These are phyloP conservation scores for Argynnis bischoffii DNA, from an alignment of 2,888 invertebrate genomes.

Conservation along the genomic window DNA sequence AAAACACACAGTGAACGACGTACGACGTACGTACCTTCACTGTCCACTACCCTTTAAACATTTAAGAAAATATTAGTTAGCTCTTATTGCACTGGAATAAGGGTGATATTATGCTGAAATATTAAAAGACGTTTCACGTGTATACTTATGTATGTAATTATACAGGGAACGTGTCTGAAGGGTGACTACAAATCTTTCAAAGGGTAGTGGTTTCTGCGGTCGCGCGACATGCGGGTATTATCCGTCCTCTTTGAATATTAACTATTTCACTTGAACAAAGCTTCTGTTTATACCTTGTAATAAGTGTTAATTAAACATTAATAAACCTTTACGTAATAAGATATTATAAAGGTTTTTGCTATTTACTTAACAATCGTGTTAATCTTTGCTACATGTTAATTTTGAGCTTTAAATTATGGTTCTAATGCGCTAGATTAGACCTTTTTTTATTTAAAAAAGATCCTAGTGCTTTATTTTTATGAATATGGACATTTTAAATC, in stretches of 20 bases:
- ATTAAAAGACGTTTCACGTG: constrained; percentile 12
- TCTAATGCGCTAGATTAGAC: too few species aligned
- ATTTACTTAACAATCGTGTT: neutral
- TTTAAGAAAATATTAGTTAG: neutral
- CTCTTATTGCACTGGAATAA: constrained; percentile 8
- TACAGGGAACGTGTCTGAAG: constrained; percentile 40
- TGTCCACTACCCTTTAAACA: constrained; percentile 14
- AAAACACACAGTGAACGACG: constrained; percentile 15
- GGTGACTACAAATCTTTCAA: constrained; percentile 50
- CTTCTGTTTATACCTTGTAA: constrained; percentile 20
- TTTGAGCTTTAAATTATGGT: too few species aligned
- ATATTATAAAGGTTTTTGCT: neutral
- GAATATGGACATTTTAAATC: too few species aligned
- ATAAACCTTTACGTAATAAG: neutral
- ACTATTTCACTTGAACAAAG: constrained; percentile 30
- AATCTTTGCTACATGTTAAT: too few species aligned
- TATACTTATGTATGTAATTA: constrained; percentile 19
- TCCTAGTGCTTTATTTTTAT: too few species aligned
- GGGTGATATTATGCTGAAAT: constrained; percentile 1
- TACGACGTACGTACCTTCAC: neutral
- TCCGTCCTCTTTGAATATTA: constrained; percentile 46
- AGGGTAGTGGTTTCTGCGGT: constrained; percentile 49
- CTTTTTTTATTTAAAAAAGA: too few species aligned
- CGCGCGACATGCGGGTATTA: constrained; percentile 51
- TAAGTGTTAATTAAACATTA: constrained; percentile 23